phyloP scores from a whole-genome alignment of 2,797 vertebrate genomes.

The Lates japonicus region DNA sequence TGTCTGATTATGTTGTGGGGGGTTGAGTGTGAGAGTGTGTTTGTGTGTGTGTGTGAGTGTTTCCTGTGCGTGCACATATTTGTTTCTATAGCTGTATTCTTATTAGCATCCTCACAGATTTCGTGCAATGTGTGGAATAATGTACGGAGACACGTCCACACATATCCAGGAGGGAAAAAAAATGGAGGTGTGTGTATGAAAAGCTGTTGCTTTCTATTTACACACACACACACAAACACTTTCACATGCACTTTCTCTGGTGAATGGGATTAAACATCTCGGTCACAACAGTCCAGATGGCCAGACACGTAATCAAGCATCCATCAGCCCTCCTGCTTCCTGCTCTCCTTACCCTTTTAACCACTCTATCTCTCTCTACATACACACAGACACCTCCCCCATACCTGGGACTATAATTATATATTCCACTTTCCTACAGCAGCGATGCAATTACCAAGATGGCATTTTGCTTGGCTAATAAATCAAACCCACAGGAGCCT shows the following conservation, averaged over 20 bases:
- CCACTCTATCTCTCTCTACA: constrained; percentile 56
- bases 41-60: constrained; percentile 26
- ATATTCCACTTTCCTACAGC: constrained; percentile 61
- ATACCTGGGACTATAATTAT: constrained; percentile 73
- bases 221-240: constrained; percentile 48
- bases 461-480: constrained; percentile 57
- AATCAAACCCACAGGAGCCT: constrained; percentile 58
- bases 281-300: constrained; percentile 84
- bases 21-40: constrained; percentile 25
- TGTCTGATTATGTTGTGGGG: constrained; percentile 68
- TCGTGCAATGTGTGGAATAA: constrained; percentile 49
- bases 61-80: constrained; percentile 37
- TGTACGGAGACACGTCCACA: constrained; percentile 29
- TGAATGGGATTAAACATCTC: constrained; percentile 80
- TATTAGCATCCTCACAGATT: constrained; percentile 65
- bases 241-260: constrained; percentile 56
- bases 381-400: constrained; percentile 71
- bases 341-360: constrained; percentile 73
- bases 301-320: constrained; percentile 81
- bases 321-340: constrained; percentile 77
- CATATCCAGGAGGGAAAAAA: constrained; percentile 17
- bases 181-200: constrained; percentile 29
- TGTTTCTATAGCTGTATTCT: constrained; percentile 38
- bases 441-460: constrained; percentile 58
- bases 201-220: constrained; percentile 53